phyloP scores from a whole-genome alignment of 2,113 vertebrate species.

The Siphamia tubifer region DNA sequence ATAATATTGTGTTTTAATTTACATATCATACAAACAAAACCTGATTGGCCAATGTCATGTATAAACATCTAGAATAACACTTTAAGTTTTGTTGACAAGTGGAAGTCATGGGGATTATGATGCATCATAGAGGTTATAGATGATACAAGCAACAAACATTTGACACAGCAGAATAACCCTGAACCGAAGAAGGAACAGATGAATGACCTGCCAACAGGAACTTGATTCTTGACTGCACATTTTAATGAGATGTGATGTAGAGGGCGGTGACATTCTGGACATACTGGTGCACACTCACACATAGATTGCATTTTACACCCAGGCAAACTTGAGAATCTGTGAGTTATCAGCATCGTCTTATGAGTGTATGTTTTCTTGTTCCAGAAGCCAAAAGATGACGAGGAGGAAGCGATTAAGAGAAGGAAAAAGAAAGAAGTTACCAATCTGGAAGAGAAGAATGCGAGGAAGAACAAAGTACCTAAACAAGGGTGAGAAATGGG shows the following conservation, averaged over 20 bases:
- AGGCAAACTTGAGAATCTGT: too few species aligned
- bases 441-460: conserved; percentile 88
- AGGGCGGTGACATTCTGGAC: not conserved
- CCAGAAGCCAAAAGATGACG: conserved; percentile 83
- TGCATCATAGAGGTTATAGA: not conserved
- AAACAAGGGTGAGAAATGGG: conserved; percentile 86
- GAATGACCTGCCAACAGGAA: not conserved
- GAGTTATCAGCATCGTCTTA: not conserved
- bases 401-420: conserved; percentile 86
- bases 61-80: not conserved
- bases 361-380: not conserved
- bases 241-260: not conserved
- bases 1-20: not conserved
- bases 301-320: not conserved
- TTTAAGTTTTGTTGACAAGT: not conserved
- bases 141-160: not conserved
- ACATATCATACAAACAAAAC: not conserved
- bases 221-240: not conserved
- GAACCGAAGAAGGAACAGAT: not conserved
- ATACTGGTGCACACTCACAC: not conserved
- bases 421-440: conserved; percentile 90
- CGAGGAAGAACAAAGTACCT: conserved; percentile 87
- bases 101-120: not conserved
- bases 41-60: not conserved
- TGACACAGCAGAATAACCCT: not conserved